phyloP scores from a whole-genome alignment of 2,888 invertebrate genomes.

The Nomada hirtipes region DNA sequence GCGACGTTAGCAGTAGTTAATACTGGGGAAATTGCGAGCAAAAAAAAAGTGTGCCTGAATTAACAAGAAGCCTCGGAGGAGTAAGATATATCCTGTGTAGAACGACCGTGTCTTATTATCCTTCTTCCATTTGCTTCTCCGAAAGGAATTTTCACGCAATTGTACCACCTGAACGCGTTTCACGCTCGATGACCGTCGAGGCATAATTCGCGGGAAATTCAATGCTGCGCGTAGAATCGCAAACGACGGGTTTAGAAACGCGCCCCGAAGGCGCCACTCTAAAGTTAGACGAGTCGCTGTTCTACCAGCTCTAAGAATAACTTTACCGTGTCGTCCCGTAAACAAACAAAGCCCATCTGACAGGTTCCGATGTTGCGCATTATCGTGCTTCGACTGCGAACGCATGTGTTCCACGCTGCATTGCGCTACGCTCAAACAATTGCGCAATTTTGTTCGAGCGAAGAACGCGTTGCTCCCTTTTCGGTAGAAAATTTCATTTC shows the following conservation, averaged over 20 bases:
- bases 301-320: conserved; percentile 69
- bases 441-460: neutral
- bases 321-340: conserved; percentile 71
- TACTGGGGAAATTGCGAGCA: conserved; percentile 16
- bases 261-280: conserved; percentile 63
- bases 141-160: neutral
- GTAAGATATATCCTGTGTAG: neutral
- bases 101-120: neutral
- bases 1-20: conserved; percentile 21
- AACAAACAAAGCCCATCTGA: conserved; percentile 73
- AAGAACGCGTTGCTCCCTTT: neutral
- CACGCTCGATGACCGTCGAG: neutral
- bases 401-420: neutral
- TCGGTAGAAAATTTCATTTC: conserved; percentile 1
- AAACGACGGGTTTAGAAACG: conserved; percentile 61
- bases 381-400: conserved; percentile 12
- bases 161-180: neutral
- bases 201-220: conserved; percentile 20
- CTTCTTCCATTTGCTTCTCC: neutral
- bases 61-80: neutral
- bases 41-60: conserved; percentile 7
- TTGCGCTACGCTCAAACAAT: conserved; percentile 7
- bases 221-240: conserved; percentile 43
- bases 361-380: conserved; percentile 47
- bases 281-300: conserved; percentile 67